These are phyloP conservation scores for Polypedilum vanderplanki DNA, from an alignment of 1,140 invertebrate genomes.

Conservation along the genomic window DNA sequence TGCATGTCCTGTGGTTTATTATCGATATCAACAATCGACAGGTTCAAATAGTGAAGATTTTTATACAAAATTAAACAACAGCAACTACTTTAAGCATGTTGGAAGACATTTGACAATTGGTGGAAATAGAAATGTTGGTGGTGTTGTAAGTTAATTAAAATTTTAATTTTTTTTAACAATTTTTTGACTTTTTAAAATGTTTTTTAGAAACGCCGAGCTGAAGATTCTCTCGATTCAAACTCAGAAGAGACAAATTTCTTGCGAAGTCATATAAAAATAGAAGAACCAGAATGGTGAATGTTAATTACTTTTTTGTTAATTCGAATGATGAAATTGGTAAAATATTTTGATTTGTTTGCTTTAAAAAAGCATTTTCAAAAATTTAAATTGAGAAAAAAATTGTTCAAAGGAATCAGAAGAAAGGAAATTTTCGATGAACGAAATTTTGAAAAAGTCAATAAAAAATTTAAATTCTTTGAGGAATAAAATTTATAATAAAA, in stretches of 20 bases:
- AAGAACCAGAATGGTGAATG: not conserved
- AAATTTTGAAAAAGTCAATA: too few relatives aligned
- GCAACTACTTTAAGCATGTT: not conserved
- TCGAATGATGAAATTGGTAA: too few relatives aligned
- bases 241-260: not conserved
- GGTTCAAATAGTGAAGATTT: not conserved
- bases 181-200: not conserved
- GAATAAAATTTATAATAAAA: too few relatives aligned
- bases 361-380: too few relatives aligned
- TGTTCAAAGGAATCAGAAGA: too few relatives aligned
- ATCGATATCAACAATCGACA: not conserved
- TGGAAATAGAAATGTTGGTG: not conserved
- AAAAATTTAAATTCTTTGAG: too few relatives aligned
- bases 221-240: not conserved
- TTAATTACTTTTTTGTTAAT: too few relatives aligned
- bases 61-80: not conserved
- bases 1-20: not conserved
- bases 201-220: not conserved
- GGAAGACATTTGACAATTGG: not conserved
- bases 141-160: not conserved
- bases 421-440: too few relatives aligned
- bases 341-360: too few relatives aligned
- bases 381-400: too few relatives aligned
- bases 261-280: not conserved
- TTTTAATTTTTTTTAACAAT: not conserved